Evolutionary conservation across 2,888 invertebrate species (phyloP), one percentile per base, ranked within the genome.

Genomic region (Dascillus cervinus): DNA sequence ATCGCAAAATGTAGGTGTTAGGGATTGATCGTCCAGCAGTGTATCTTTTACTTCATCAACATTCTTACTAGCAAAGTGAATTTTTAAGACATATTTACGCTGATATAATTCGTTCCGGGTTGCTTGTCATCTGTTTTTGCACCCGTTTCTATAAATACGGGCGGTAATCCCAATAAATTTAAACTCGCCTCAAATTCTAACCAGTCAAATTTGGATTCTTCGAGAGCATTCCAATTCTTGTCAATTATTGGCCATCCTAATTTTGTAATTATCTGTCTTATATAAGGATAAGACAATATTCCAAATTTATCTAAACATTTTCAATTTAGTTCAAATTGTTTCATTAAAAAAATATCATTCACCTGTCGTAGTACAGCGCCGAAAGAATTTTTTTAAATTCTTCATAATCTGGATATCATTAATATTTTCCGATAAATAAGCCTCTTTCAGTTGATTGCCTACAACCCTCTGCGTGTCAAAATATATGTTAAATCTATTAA

Each of bases 51-150:
- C n/a, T n/a, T n/a, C n/a, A n/a, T n/a, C n/a, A n/a, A 20, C 31
- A 31, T n/a, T 31, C 11, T 21, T 25, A 31, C 31, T 31, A 31
- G n/a, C 13, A 26, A 17, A 15, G 12, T 26, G 8, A 4, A 3
- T 6, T 10, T 4, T 11, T 15, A 20, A 6, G 8, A 19, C 15
- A 10, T 10, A 20, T 2, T 17, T 17, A 24, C 19, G 2, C 17
- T n/a, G 4, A 13, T 25, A 11, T 25, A 31, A 9, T 13, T 15
- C 10, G n/a, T 10, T 3, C n/a, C 13, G 21, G 11, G 14, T 8
- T 21, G 24, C 20, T 26, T 8, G 10, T 11, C 14, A 13, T 31
- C 19, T 3, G 3, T 8, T 13, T 13, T 13, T 13, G n/a, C 4
- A 14, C 21, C 20, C 5, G 24, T 3, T 2, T 3, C 5, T 24